phyloP scores from a whole-genome alignment of 2,888 invertebrate species.

The Tachina grossa region DNA sequence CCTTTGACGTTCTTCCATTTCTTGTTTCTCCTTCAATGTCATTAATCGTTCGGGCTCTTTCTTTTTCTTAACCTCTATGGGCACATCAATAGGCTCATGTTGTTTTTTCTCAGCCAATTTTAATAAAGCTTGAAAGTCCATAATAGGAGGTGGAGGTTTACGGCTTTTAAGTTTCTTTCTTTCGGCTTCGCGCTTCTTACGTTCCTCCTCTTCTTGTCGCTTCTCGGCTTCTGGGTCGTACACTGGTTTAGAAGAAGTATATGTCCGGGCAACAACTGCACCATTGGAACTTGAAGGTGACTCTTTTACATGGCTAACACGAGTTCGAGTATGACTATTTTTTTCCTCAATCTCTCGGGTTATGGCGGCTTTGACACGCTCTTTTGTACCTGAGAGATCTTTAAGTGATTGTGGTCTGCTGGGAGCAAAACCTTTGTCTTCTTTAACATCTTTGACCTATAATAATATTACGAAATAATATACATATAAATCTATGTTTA shows the following conservation, averaged over 20 bases:
- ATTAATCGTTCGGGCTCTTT: slow-evolving; percentile 88
- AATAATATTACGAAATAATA: slow-evolving; percentile 5
- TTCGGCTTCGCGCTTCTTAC: slow-evolving; percentile 79
- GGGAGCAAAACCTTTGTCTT: slow-evolving; percentile 88
- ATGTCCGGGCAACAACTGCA: slow-evolving; percentile 74
- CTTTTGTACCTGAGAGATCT: slow-evolving; percentile 85
- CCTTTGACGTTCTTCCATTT: slow-evolving; percentile 89
- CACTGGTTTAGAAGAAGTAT: slow-evolving; percentile 78
- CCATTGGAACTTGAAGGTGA: slow-evolving; percentile 40
- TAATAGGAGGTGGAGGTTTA: slow-evolving; percentile 87
- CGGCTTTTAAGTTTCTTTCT: slow-evolving; percentile 84
- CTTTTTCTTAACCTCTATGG: slow-evolving; percentile 82
- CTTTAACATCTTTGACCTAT: slow-evolving; percentile 81
- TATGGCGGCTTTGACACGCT: slow-evolving; percentile 90
- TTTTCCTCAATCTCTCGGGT: slow-evolving; percentile 89
- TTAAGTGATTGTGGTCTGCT: slow-evolving; percentile 80
- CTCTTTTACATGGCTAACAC: slow-evolving; percentile 65
- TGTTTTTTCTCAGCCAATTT: slow-evolving; percentile 93
- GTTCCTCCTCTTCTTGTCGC: slow-evolving; percentile 78
- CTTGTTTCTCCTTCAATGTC: slow-evolving; percentile 91
- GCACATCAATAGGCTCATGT: slow-evolving; percentile 88
- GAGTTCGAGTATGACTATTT: slow-evolving; percentile 83
- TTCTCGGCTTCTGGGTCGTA: slow-evolving; percentile 79
- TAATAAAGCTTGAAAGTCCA: slow-evolving; percentile 90
- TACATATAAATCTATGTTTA: not conserved